phyloP scores from a whole-genome alignment of 2,797 vertebrate genomes.

The Gymnothorax reevesii region DNA sequence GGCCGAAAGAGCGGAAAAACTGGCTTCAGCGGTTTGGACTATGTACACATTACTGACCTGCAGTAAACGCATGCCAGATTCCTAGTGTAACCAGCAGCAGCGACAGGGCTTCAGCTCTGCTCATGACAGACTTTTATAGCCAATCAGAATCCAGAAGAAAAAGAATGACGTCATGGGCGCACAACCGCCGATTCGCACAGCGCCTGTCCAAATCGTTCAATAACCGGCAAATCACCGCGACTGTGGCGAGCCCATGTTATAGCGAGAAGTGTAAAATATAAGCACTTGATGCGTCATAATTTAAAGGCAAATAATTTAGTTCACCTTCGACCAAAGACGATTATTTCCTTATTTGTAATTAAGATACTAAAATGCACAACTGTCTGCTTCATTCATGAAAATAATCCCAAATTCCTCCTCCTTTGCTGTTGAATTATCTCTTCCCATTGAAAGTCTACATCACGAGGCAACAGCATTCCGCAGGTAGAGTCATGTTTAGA shows the following conservation, averaged over 20 bases:
- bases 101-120: constrained; percentile 38
- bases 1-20: background rate
- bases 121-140: constrained; percentile 34
- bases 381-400: too few relatives aligned
- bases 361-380: too few relatives aligned
- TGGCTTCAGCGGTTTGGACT: background rate
- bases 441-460: background rate
- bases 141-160: constrained; percentile 12
- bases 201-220: background rate
- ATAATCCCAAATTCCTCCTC: background rate
- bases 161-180: background rate
- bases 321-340: too few relatives aligned
- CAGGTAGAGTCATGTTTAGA: background rate
- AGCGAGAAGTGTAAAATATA: too few relatives aligned
- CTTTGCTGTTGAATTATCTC: background rate
- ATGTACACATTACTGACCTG: constrained; percentile 19
- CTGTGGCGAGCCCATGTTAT: background rate
- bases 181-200: background rate
- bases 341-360: too few relatives aligned
- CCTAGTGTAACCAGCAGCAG: background rate
- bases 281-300: too few relatives aligned
- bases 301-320: too few relatives aligned
- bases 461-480: background rate
- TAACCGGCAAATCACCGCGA: background rate
- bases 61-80: constrained; percentile 27